These are phyloP conservation scores for Ophioderma brevispina DNA, from an alignment of 35 echinoderm and acorn worm species.

Conservation along the genomic window DNA sequence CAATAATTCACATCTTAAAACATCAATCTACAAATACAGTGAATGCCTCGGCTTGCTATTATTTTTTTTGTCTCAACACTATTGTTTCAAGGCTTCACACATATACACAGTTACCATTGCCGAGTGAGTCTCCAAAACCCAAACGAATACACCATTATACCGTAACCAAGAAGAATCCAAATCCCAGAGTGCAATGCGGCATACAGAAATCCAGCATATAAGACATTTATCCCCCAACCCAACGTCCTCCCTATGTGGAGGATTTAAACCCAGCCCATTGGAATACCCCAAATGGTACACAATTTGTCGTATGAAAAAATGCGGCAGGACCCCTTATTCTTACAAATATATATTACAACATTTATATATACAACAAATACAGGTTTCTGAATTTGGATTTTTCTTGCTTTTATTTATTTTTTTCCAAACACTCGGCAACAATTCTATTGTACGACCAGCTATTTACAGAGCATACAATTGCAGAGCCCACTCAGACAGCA, in stretches of 20 bases:
- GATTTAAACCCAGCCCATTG: not conserved
- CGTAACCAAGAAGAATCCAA: not conserved
- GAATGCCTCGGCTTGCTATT: not conserved
- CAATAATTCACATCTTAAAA: not conserved
- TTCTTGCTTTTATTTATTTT: not conserved
- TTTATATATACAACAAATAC: slow-evolving; percentile 4
- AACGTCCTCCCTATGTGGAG: not conserved
- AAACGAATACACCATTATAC: not conserved
- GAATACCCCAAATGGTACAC: not conserved
- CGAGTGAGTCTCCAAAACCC: not conserved
- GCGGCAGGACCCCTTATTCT: not conserved
- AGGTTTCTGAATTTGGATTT: not conserved
- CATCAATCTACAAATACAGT: not conserved
- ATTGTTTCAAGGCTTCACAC: not conserved
- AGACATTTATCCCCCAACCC: not conserved
- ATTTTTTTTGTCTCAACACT: not conserved
- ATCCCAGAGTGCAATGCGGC: not conserved
- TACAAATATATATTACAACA: slow-evolving; percentile 15
- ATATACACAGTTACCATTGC: not conserved
- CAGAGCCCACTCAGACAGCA: not conserved
- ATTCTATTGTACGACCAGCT: not conserved
- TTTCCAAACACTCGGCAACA: not conserved
- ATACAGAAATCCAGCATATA: not conserved
- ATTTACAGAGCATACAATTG: not conserved
- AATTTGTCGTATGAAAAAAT: not conserved